Conservation (phyloP, 2,888 invertebrate genomes). For the Drosophila fungiperda region DNA sequence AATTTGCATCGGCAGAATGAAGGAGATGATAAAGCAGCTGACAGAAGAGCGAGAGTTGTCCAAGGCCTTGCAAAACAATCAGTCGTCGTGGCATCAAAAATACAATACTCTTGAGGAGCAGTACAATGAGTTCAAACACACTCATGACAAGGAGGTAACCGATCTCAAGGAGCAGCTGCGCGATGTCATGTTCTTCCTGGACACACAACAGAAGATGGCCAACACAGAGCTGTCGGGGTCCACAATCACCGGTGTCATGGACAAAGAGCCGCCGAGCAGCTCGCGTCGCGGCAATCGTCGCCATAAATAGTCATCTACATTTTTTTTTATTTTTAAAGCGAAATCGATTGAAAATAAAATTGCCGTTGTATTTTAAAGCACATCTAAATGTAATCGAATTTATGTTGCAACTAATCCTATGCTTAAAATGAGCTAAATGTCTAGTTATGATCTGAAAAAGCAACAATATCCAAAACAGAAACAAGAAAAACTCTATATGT, state of each 20-base stretch:
- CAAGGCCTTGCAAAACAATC: conserved; percentile 90
- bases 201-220: conserved; percentile 89
- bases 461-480: conserved; percentile 15
- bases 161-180: conserved; percentile 96
- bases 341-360: conserved; percentile 22
- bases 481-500: conserved; percentile 57
- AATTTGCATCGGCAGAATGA: conserved; percentile 85
- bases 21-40: conserved; percentile 89
- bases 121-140: conserved; percentile 86
- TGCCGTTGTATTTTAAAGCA: conserved; percentile 5
- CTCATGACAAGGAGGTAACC: conserved; percentile 89
- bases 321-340: not conserved
- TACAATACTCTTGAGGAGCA: conserved; percentile 87
- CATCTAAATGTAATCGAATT: conserved; percentile 25
- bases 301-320: conserved; percentile 62
- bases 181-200: conserved; percentile 98
- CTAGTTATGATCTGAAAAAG: conserved; percentile 3
- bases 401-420: conserved; percentile 27
- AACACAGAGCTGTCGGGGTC: conserved; percentile 83
- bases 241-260: conserved; percentile 82
- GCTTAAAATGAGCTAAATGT: not conserved
- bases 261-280: conserved; percentile 61
- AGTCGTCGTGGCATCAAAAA: conserved; percentile 89
- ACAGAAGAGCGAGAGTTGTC: conserved; percentile 95
- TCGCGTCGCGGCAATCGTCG: conserved; percentile 74